Percentiles rank a stretch among this genome's conserved stretches.
These are phyloP conservation scores for Triplophysa yarkandensis DNA, from an alignment of 2,797 vertebrate genomes.

Conservation along the genomic window DNA sequence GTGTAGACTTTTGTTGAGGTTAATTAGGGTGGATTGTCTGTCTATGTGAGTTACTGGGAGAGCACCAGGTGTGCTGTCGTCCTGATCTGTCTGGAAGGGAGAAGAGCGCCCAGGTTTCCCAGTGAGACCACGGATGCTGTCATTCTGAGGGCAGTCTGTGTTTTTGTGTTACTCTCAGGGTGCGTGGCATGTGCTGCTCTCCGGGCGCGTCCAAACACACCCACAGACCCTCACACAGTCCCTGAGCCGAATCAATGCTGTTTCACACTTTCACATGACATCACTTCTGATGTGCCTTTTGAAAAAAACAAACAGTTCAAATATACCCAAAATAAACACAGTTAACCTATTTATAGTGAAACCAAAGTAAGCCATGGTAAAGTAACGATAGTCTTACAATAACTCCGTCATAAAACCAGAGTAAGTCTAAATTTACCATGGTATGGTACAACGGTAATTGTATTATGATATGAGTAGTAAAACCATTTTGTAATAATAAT, in stretches of 20 bases:
- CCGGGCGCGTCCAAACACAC: slow-evolving; percentile 24
- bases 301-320: no score
- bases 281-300: background rate
- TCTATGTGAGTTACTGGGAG: slow-evolving; percentile 17
- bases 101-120: slow-evolving; percentile 23
- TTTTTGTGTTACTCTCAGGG: slow-evolving; percentile 26
- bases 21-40: slow-evolving; percentile 27
- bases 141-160: slow-evolving; percentile 35
- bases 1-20: background rate
- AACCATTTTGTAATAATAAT: no score
- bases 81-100: slow-evolving; percentile 7
- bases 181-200: background rate
- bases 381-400: no score
- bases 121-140: slow-evolving; percentile 35
- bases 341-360: no score
- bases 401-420: no score
- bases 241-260: background rate
- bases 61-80: slow-evolving; percentile 35
- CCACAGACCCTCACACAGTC: slow-evolving; percentile 13
- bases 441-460: no score
- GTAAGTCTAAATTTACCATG: no score
- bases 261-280: background rate
- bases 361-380: no score
- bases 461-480: no score
- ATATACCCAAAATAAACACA: no score